Conservation (phyloP, 1,140 invertebrate species). For the Oedothorax gibbosus region DNA sequence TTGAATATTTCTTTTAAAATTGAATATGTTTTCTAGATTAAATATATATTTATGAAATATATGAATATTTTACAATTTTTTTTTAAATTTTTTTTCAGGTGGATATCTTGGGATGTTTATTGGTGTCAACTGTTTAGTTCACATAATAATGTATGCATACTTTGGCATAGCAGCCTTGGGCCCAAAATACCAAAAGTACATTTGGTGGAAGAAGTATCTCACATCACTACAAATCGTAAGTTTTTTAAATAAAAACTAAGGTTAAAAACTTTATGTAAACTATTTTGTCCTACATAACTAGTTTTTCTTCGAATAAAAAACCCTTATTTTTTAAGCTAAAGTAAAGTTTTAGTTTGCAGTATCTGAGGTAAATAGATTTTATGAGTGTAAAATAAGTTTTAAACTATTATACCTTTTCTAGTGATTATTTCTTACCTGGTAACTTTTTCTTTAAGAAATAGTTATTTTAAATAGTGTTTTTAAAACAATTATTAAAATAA, state of each 20-base stretch:
- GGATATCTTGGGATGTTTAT: conserved; percentile 48
- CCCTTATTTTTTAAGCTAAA: background rate
- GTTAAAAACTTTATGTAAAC: too few relatives aligned
- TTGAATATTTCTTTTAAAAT: too few relatives aligned
- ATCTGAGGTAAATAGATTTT: background rate
- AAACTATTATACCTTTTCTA: background rate
- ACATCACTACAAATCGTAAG: conserved; percentile 64
- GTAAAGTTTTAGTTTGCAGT: background rate
- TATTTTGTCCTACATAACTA: background rate
- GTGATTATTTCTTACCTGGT: too few relatives aligned
- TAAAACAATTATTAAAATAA: too few relatives aligned
- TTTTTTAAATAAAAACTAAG: background rate
- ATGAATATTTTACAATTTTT: too few relatives aligned
- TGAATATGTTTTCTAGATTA: too few relatives aligned
- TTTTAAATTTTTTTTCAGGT: conserved; percentile 24
- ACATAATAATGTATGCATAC: conserved; percentile 70
- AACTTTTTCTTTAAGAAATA: too few relatives aligned
- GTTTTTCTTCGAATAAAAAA: background rate
- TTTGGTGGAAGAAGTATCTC: conserved; percentile 71
- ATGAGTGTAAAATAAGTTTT: background rate
- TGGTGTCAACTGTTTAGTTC: conserved; percentile 77
- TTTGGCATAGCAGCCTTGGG: conserved; percentile 68
- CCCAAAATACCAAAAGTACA: conserved; percentile 68
- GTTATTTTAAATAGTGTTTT: too few relatives aligned
- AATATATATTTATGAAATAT: too few relatives aligned